Conservation (phyloP, 2,888 invertebrate genomes). For the Drosophila colorata region DNA sequence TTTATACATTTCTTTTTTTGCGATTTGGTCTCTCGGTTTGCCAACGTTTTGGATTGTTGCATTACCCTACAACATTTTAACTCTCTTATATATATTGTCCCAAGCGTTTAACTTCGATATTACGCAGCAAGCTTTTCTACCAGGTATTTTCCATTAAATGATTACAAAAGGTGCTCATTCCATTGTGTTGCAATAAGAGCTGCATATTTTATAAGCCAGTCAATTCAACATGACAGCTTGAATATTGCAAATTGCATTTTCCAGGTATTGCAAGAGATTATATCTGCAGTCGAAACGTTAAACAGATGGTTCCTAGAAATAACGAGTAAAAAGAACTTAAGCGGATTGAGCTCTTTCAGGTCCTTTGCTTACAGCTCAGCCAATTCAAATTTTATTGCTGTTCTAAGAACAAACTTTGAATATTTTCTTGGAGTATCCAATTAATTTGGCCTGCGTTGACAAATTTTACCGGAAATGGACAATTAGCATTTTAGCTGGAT, state of each 20-base stretch:
- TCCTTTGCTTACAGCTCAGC: neutral
- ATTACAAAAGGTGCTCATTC: no score
- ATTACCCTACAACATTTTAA: no score
- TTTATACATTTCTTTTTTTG: no score
- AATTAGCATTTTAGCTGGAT: neutral
- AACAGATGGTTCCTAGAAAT: neutral
- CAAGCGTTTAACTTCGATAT: no score
- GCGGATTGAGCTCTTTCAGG: neutral
- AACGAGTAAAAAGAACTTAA: neutral
- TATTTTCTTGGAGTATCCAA: slow-evolving; percentile 3
- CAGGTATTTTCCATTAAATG: no score
- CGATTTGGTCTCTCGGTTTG: no score
- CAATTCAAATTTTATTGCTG: slow-evolving; percentile 1
- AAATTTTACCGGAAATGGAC: neutral
- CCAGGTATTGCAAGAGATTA: neutral
- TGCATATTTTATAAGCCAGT: neutral
- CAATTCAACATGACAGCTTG: neutral
- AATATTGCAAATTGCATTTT: neutral
- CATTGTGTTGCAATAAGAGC: no score
- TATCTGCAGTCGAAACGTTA: neutral
- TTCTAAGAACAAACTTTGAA: slow-evolving; percentile 8
- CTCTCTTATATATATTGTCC: no score
- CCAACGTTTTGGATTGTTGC: no score
- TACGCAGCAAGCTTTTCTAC: no score
- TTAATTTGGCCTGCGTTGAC: neutral